Evolutionary conservation across 1,140 invertebrate genomes (phyloP).

Genomic region (Steinernema khuongi): DNA sequence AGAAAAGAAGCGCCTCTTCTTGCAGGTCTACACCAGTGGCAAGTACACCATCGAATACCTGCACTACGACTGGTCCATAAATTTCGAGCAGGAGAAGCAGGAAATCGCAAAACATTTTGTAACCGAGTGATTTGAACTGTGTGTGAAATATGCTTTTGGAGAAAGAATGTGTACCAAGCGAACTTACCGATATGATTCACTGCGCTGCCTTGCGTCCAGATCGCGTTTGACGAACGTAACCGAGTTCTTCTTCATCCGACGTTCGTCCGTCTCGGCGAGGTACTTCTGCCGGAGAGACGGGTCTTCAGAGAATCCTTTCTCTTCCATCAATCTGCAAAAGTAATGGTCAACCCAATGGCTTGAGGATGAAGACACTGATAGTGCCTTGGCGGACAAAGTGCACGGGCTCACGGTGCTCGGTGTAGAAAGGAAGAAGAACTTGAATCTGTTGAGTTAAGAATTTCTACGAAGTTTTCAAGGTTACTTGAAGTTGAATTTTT

Average conservation of each 20-base stretch:
- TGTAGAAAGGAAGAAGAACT: too few species aligned
- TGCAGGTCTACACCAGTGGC: slow-evolving; percentile 50
- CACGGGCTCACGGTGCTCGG: too few species aligned
- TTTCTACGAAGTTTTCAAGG: too few species aligned
- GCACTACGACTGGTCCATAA: slow-evolving; percentile 60
- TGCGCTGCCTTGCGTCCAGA: slow-evolving; percentile 84
- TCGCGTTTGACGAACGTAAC: slow-evolving; percentile 71
- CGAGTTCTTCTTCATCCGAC: slow-evolving; percentile 37
- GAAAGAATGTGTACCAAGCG: too few species aligned
- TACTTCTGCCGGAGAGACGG: slow-evolving; percentile 74
- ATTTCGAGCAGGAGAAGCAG: slow-evolving; percentile 44
- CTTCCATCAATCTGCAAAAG: slow-evolving; percentile 70
- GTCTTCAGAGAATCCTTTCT: slow-evolving; percentile 79
- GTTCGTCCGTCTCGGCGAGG: slow-evolving; percentile 63
- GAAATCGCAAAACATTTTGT: slow-evolving; percentile 25
- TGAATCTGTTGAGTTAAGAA: too few species aligned
- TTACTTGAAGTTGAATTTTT: too few species aligned
- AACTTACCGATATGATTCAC: slow-evolving; percentile 66
- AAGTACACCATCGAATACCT: slow-evolving; percentile 59
- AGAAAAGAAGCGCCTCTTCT: slow-evolving; percentile 55
- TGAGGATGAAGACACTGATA: too few species aligned
- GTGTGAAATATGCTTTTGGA: neutral
- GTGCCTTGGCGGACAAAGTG: too few species aligned
- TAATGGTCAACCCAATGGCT: slow-evolving; percentile 7
- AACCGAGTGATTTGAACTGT: slow-evolving; percentile 15